phyloP scores from a whole-genome alignment of 2,888 invertebrate genomes.

The Scrobipalpa atriplicella region DNA sequence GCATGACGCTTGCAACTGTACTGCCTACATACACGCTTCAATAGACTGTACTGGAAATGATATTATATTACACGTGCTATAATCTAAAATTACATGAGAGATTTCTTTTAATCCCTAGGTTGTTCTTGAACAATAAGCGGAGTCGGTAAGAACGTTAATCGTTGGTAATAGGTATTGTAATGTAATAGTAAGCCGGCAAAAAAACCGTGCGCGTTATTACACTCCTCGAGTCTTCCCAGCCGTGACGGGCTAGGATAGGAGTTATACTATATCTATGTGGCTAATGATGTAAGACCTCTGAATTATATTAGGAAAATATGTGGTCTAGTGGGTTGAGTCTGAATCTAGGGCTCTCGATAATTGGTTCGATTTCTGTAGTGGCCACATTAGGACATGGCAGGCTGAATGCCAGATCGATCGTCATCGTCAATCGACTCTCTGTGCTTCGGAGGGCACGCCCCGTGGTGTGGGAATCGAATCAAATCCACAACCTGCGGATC shows the following conservation, averaged over 20 bases:
- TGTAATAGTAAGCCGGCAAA: conserved; percentile 1
- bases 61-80: background rate
- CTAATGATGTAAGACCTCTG: background rate
- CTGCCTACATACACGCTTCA: conserved; percentile 1
- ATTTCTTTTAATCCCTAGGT: background rate
- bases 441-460: too few relatives aligned
- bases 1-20: background rate
- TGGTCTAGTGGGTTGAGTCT: too few relatives aligned
- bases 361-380: too few relatives aligned
- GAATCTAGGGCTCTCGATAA: too few relatives aligned
- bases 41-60: background rate
- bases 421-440: too few relatives aligned
- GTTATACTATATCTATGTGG: background rate
- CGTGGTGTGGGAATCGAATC: too few relatives aligned
- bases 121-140: background rate
- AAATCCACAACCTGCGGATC: too few relatives aligned
- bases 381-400: too few relatives aligned
- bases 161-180: conserved; percentile 15
- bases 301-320: background rate
- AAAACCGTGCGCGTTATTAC: conserved; percentile 15
- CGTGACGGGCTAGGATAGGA: conserved; percentile 37
- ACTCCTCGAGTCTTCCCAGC: conserved; percentile 27
- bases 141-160: conserved; percentile 4
- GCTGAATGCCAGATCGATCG: too few relatives aligned
- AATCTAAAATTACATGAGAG: background rate